phyloP scores from a whole-genome alignment of 2,888 invertebrate species.

The Torymus auratus region DNA sequence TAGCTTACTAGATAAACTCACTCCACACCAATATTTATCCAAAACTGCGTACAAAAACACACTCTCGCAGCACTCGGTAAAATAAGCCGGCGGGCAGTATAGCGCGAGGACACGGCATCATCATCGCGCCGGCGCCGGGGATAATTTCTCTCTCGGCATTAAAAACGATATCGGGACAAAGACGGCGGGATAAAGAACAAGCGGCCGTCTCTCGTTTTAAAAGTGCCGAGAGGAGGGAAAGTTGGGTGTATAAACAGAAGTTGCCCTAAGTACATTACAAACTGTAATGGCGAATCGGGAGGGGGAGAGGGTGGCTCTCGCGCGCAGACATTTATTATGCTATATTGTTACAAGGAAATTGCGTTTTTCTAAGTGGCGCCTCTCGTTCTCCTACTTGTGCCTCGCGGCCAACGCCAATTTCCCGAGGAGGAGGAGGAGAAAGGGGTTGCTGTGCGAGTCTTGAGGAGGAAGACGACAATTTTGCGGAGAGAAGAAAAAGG shows the following conservation, averaged over 20 bases:
- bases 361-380: conserved; percentile 72
- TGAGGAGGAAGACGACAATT: conserved; percentile 34
- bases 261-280: conserved; percentile 76
- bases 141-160: conserved; percentile 73
- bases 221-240: conserved; percentile 61
- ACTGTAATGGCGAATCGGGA: conserved; percentile 75
- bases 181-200: conserved; percentile 60
- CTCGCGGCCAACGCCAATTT: conserved; percentile 62
- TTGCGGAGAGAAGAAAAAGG: not conserved
- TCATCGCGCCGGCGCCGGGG: conserved; percentile 61
- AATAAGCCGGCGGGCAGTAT: not conserved
- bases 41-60: too few relatives aligned
- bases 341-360: conserved; percentile 76
- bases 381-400: conserved; percentile 44
- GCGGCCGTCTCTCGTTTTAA: conserved; percentile 48
- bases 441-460: conserved; percentile 45
- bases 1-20: too few relatives aligned
- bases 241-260: conserved; percentile 77
- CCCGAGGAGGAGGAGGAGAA: conserved; percentile 23
- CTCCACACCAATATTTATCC: too few relatives aligned
- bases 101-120: conserved; percentile 25
- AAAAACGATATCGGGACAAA: conserved; percentile 74
- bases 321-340: conserved; percentile 73
- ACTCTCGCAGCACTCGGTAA: not conserved
- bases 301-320: not conserved